phyloP scores from a whole-genome alignment of 1,140 invertebrate species.

The Eriocheir sinensis region DNA sequence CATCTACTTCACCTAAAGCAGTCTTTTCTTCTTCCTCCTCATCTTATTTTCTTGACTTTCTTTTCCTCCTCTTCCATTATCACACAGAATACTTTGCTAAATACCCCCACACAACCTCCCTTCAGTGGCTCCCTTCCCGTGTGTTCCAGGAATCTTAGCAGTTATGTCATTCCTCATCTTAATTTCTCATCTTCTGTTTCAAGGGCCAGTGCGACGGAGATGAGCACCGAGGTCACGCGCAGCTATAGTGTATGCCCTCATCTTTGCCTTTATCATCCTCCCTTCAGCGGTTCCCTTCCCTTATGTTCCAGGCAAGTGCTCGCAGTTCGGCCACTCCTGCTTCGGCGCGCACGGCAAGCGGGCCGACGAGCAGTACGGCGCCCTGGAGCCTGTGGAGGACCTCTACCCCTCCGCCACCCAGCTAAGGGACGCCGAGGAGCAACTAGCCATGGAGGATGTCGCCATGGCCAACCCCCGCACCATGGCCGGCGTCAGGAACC shows the following conservation, averaged over 20 bases:
- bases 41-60: neutral
- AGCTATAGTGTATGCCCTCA: too few species aligned
- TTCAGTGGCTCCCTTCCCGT: too few species aligned
- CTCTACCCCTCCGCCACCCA: slow-evolving; percentile 45
- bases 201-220: too few species aligned
- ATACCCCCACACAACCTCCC: too few species aligned
- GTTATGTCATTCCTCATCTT: neutral
- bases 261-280: too few species aligned
- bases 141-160: too few species aligned
- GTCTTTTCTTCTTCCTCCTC: neutral
- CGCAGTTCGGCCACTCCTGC: slow-evolving; percentile 71
- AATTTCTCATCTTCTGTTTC: neutral
- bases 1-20: neutral
- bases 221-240: too few species aligned
- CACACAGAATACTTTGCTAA: too few species aligned
- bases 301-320: slow-evolving; percentile 66
- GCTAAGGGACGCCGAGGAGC: neutral
- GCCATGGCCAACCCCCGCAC: slow-evolving; percentile 53
- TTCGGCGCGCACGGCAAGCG: slow-evolving; percentile 69
- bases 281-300: neutral
- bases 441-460: neutral
- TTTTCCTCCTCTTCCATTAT: neutral
- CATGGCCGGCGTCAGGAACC: slow-evolving; percentile 53
- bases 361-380: neutral
- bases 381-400: neutral